Conservation (phyloP, 2,888 invertebrate species). For the Drosophila silvestris region DNA sequence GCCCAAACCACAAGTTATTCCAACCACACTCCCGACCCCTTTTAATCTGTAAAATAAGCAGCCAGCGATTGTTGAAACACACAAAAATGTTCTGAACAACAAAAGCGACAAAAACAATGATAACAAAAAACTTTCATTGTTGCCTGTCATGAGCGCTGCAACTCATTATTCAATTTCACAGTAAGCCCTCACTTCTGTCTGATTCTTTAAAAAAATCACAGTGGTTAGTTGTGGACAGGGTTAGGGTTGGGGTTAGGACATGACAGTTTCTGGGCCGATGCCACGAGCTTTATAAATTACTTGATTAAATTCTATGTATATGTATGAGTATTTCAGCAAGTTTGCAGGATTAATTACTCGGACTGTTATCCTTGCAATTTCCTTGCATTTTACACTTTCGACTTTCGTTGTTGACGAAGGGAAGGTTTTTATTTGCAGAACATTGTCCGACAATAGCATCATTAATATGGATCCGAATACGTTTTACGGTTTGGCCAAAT, state of each 20-base stretch:
- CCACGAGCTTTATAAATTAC: conserved; percentile 66
- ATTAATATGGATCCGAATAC: conserved; percentile 89
- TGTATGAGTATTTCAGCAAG: conserved; percentile 49
- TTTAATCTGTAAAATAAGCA: conserved; percentile 55
- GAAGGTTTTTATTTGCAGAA: conserved; percentile 81
- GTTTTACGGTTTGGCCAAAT: conserved; percentile 86
- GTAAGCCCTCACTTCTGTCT: conserved; percentile 15
- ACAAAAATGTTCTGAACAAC: conserved; percentile 42
- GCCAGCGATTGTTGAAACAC: conserved; percentile 37
- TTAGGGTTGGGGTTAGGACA: conserved; percentile 8
- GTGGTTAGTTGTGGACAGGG: conserved; percentile 53
- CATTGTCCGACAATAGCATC: conserved; percentile 91
- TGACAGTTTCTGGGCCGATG: conserved; percentile 21
- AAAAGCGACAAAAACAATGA: conserved; percentile 52
- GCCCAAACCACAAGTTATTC: conserved; percentile 38
- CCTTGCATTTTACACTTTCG: conserved; percentile 54
- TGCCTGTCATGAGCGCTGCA: conserved; percentile 63
- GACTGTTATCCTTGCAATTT: conserved; percentile 74
- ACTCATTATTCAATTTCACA: conserved; percentile 81
- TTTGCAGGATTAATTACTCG: conserved; percentile 73
- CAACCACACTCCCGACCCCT: conserved; percentile 6
- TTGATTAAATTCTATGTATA: conserved; percentile 64
- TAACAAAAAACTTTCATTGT: conserved; percentile 49
- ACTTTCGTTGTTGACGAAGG: conserved; percentile 76
- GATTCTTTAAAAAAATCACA: conserved; percentile 54